Percentiles rank a stretch among this genome's conserved stretches.
Evolutionary conservation across 2,113 vertebrate genomes (phyloP).

Genomic region (Tauraco erythrolophus): DNA sequence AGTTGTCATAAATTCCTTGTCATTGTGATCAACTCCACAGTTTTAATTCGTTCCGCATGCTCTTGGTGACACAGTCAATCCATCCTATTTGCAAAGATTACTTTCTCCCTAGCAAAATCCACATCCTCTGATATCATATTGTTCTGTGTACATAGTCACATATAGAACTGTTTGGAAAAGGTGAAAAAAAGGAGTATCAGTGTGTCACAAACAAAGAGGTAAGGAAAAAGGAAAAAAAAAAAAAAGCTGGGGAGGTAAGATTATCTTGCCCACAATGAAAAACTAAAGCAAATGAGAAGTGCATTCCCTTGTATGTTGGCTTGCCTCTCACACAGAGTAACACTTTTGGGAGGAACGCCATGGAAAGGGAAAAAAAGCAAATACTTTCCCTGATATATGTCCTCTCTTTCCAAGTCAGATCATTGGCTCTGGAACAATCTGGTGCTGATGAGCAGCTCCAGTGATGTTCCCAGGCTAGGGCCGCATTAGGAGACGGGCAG

Average conservation of each 20-base stretch:
- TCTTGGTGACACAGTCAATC: background rate
- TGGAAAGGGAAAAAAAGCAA: background rate
- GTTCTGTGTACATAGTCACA: background rate
- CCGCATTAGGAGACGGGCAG: background rate
- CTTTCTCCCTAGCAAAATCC: background rate
- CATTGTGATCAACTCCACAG: background rate
- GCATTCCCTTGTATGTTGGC: background rate
- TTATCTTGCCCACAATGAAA: background rate
- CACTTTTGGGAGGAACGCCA: background rate
- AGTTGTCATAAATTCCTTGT: background rate
- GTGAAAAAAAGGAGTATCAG: background rate
- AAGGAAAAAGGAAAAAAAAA: background rate
- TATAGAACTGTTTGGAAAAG: background rate
- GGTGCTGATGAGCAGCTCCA: background rate
- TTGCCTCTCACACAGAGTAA: background rate
- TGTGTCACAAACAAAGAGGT: background rate
- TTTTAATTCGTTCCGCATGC: background rate
- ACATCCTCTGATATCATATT: background rate
- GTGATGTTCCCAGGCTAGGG: background rate
- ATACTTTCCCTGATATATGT: background rate
- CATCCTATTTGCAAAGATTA: background rate
- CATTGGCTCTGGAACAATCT: background rate
- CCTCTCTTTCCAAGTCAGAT: background rate
- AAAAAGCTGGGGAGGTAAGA: background rate
- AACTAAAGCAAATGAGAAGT: background rate